A percentile compares a stretch with the other conserved stretches of the same genome.
Evolutionary conservation across 2,113 vertebrate genomes (phyloP).

Genomic region (Alouatta palliata): DNA sequence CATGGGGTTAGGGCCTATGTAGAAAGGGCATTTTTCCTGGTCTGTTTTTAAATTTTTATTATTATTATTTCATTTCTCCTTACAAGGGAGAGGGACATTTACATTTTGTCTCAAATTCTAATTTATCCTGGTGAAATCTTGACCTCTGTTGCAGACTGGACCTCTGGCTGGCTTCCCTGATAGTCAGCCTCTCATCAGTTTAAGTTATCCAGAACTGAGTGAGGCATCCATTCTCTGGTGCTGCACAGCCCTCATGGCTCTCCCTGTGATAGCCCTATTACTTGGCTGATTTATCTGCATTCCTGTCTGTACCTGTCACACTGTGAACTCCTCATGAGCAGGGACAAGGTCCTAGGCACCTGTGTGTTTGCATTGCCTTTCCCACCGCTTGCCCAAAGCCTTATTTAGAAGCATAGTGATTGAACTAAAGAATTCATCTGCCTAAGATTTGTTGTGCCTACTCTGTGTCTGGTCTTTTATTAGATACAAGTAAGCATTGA

Average conservation of each 20-base stretch:
- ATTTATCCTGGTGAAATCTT: background rate
- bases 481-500: background rate
- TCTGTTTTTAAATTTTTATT: background rate
- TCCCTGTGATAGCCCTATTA: background rate
- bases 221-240: background rate
- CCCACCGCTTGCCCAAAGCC: background rate
- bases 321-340: background rate
- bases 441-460: background rate
- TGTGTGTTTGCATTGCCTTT: background rate
- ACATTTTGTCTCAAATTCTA: background rate
- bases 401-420: background rate
- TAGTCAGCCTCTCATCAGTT: background rate
- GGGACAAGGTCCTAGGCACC: background rate
- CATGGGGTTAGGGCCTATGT: background rate
- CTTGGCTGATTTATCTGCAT: background rate
- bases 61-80: background rate
- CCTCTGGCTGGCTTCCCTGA: background rate
- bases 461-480: background rate
- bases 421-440: background rate
- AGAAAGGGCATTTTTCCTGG: background rate
- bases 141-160: background rate
- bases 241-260: background rate
- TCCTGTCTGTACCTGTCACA: background rate
- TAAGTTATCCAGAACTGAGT: background rate
- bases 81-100: background rate